Base-by-base conservation (phyloP, 2,113 vertebrate genomes). In the Coptodon rendalli region DNA sequence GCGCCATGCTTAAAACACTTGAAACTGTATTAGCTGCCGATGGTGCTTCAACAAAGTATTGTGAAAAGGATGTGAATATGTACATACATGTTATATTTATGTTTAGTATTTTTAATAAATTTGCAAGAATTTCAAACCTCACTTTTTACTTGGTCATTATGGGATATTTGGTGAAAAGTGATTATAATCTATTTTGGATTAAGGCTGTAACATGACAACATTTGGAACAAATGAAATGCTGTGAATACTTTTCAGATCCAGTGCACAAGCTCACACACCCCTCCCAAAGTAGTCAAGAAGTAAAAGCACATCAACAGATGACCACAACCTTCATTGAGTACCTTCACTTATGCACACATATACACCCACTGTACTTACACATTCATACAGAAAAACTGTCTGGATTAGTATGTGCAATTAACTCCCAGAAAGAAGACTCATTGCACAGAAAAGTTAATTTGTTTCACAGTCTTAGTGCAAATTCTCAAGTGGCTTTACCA, bases 381-480 rank as follows among this genome's bases (percentile, higher is more conserved):
- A 82, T 12, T n/a, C 50, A 52, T 86, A 50, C 11, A 9, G 40
- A 68, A 8, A 66, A 88, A 87, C 84, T 71, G 81, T 34, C 63
- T 83, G 86, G 52, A 92, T 93, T 83, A 87, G 82, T 80, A 29
- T 34, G n/a, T 81, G 84, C 85, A 88, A 93, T 94, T 87, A 91
- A 90, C 71, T 91, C 31, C 57, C 76, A 88, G 84, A 90, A 86
- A 91, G 81, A 90, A 88, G 76, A 66, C 79, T 89, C 87, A 89
- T 93, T 78, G 71, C 76, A 91, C 48, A 80, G 81, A 87, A 86
- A 93, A 89, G 89, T 93, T 91, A 43, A 93, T 95, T 91, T 91
- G 57, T 87, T 94, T 91, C 90, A 90, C 84, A 92, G 85, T 89
- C 87, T 91, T 88, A 84, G 54, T 87, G 66, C 52, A 24, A 86